Conservation (phyloP, 1,140 invertebrate genomes). For the Camponotus vicinus region DNA sequence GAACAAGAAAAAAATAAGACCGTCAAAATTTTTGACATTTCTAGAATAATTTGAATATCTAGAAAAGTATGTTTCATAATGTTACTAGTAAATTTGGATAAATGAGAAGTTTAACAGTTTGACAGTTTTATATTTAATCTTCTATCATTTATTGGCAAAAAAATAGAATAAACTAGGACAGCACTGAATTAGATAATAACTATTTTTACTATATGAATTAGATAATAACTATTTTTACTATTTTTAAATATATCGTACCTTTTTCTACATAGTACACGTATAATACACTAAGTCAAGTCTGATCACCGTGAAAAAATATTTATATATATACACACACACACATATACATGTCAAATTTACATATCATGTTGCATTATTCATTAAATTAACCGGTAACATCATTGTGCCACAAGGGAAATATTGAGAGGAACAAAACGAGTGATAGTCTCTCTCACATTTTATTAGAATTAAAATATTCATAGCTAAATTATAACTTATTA, state of each 20-base stretch:
- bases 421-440: neutral
- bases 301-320: conserved; percentile 13
- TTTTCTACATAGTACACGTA: no score
- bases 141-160: neutral
- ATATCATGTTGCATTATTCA: conserved; percentile 33
- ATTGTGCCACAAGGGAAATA: conserved; percentile 9
- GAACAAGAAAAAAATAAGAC: neutral
- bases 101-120: neutral
- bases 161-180: neutral
- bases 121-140: conserved; percentile 1
- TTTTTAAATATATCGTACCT: no score
- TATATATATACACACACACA: neutral
- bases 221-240: neutral
- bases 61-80: neutral
- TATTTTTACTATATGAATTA: no score
- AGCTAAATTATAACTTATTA: conserved; percentile 7
- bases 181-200: neutral
- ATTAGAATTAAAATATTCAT: neutral
- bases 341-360: neutral
- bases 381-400: neutral
- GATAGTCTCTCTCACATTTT: neutral
- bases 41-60: neutral
- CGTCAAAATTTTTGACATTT: neutral
- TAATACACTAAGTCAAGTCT: neutral
- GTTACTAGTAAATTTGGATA: neutral